phyloP scores from a whole-genome alignment of 2,113 vertebrate genomes.

The Alouatta palliata region DNA sequence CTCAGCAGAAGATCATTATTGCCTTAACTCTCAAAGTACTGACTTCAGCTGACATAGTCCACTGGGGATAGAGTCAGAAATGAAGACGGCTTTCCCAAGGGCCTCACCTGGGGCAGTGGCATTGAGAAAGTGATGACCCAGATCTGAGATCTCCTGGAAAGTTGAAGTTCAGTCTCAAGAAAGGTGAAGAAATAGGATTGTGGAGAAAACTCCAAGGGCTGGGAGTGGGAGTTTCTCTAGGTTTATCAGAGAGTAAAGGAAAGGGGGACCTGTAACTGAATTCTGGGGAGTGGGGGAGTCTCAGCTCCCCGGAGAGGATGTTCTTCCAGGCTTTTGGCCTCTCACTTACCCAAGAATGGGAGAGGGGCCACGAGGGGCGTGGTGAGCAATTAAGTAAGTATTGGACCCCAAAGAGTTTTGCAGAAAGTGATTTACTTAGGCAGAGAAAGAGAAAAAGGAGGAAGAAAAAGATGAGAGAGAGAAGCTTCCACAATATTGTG shows the following conservation, averaged over 20 bases:
- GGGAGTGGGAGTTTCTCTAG: not conserved
- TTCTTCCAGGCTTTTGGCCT: too few species aligned
- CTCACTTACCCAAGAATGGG: too few species aligned
- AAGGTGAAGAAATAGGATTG: not conserved
- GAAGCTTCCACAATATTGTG: too few species aligned
- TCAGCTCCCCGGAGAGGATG: too few species aligned
- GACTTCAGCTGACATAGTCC: not conserved
- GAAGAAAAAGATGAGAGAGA: too few species aligned
- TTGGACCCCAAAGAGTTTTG: too few species aligned
- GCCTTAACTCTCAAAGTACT: not conserved
- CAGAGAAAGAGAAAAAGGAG: too few species aligned
- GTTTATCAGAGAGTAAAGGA: not conserved
- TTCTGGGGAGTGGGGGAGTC: too few species aligned
- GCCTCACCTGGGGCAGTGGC: not conserved
- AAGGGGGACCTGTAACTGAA: not conserved
- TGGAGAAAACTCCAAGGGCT: not conserved
- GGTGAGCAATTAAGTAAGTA: too few species aligned
- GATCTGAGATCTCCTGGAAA: not conserved
- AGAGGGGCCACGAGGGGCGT: fast-evolving
- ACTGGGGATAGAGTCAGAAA: not conserved
- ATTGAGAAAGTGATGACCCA: not conserved
- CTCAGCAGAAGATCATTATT: not conserved
- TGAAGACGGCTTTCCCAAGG: not conserved
- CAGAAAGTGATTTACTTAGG: too few species aligned
- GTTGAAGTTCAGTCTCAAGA: not conserved